Conservation (phyloP, 92 coral and sea anemone genomes). For the Hydrozoanthus gracilis region DNA sequence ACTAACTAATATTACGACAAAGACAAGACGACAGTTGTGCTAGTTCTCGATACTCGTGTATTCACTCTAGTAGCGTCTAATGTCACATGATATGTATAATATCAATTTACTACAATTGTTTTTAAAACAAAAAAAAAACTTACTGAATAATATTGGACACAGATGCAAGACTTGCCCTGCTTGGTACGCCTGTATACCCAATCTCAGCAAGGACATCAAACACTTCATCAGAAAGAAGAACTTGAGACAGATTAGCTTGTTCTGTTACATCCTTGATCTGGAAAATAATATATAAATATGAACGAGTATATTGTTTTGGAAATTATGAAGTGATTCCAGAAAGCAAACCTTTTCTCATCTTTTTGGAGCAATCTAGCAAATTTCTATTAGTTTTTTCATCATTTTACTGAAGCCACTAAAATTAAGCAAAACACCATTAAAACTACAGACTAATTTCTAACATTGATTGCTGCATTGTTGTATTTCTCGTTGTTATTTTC, state of each 20-base stretch:
- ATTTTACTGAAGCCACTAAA: not conserved
- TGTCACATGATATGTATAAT: no score
- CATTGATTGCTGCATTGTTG: not conserved
- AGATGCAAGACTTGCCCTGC: not conserved
- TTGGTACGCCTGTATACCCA: not conserved
- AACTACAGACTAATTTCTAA: not conserved
- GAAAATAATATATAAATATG: not conserved
- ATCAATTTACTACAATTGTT: no score
- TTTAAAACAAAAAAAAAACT: not conserved
- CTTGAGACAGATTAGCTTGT: not conserved
- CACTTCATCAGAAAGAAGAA: not conserved
- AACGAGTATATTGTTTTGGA: not conserved
- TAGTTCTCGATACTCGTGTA: no score
- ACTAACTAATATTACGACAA: no score
- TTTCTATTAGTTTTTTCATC: not conserved
- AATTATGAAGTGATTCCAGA: not conserved
- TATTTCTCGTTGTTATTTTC: not conserved
- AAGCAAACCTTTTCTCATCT: not conserved
- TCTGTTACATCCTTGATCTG: constrained; percentile 3
- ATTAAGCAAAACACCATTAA: not conserved
- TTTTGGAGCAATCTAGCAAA: constrained; percentile 2
- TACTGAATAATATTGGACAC: not conserved
- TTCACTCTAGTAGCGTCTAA: no score
- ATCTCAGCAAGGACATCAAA: not conserved
- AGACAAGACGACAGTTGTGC: no score